These are phyloP conservation scores for Gonioctena quinquepunctata DNA, from an alignment of 1,140 invertebrate species.

Conservation along the genomic window DNA sequence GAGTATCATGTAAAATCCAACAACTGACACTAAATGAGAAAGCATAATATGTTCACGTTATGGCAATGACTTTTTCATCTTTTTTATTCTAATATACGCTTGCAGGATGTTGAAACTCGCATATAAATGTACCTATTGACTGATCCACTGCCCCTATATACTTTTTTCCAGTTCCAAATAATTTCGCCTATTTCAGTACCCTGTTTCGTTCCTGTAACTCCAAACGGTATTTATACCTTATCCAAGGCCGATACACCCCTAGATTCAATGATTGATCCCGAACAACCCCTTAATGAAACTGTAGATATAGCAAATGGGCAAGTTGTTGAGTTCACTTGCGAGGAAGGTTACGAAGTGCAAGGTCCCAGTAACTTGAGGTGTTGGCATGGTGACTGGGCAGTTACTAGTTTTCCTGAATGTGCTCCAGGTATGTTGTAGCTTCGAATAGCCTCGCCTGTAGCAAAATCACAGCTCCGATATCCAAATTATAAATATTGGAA, in stretches of 20 bases:
- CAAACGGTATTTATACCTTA: constrained; percentile 68
- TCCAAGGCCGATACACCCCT: constrained; percentile 44
- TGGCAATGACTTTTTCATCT: too few relatives aligned
- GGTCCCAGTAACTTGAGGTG: constrained; percentile 74
- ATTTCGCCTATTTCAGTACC: constrained; percentile 61
- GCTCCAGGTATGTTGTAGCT: constrained; percentile 66
- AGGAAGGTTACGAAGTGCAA: constrained; percentile 69
- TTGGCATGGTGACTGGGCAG: constrained; percentile 79
- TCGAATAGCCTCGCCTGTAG: not conserved
- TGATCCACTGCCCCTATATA: not conserved
- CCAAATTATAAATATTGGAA: too few relatives aligned
- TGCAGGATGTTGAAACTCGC: too few relatives aligned
- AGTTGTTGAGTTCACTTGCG: constrained; percentile 68
- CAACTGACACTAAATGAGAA: too few relatives aligned
- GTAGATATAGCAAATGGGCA: constrained; percentile 66
- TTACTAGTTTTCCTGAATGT: constrained; percentile 74
- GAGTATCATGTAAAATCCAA: too few relatives aligned
- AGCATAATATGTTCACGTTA: too few relatives aligned
- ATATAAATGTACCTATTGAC: too few relatives aligned
- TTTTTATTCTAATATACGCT: too few relatives aligned
- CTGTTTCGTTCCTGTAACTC: constrained; percentile 66
- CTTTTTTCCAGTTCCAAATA: not conserved
- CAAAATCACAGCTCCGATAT: too few relatives aligned
- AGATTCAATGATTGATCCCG: constrained; percentile 25
- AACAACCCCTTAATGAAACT: constrained; percentile 59